These are phyloP conservation scores for Tipula lateralis DNA, from an alignment of 2,888 invertebrate genomes.

Conservation along the genomic window DNA sequence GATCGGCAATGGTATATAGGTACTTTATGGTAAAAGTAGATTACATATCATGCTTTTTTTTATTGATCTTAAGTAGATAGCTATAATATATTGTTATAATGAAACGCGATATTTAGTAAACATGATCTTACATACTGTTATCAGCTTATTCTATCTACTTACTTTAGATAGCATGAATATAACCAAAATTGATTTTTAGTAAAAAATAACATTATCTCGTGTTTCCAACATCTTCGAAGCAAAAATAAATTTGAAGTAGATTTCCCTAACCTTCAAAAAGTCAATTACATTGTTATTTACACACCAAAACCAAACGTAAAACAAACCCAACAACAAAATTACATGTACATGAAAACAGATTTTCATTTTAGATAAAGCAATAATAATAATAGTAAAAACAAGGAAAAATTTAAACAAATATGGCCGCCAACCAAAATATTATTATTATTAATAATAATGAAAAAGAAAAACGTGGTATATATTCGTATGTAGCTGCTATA, in stretches of 20 bases:
- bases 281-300: neutral
- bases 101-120: too few relatives aligned
- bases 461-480: neutral
- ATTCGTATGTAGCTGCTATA: neutral
- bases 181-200: neutral
- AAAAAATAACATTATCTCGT: neutral
- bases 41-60: too few relatives aligned
- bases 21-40: too few relatives aligned
- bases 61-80: too few relatives aligned
- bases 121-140: neutral
- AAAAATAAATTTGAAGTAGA: neutral
- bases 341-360: neutral
- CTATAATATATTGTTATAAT: too few relatives aligned
- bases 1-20: too few relatives aligned
- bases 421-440: slow-evolving; percentile 11
- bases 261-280: neutral
- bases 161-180: neutral
- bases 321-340: neutral
- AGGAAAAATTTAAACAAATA: neutral
- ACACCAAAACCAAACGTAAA: neutral
- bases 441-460: neutral
- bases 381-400: neutral
- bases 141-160: neutral
- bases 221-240: neutral
- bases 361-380: slow-evolving; percentile 19